phyloP scores from a whole-genome alignment of 2,113 vertebrate genomes.

The Hypocryptadius cinnamomeus region DNA sequence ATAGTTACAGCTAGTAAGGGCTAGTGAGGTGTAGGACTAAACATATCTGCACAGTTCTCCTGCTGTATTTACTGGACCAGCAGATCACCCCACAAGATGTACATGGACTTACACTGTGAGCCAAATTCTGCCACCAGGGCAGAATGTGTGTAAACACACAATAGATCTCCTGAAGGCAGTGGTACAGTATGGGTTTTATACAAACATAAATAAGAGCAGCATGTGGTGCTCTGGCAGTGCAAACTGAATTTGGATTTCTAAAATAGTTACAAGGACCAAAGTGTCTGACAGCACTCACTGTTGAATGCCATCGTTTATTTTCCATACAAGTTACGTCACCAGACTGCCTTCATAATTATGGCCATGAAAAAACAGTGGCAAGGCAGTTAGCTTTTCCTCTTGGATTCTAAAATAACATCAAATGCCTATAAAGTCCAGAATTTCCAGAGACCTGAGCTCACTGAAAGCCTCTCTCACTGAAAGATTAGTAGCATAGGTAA shows the following conservation, averaged over 20 bases:
- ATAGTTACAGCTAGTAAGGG: not conserved
- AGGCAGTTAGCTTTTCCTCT: slow-evolving; percentile 45
- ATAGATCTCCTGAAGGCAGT: not conserved
- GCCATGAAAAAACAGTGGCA: slow-evolving; percentile 33
- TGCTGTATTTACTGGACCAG: not conserved
- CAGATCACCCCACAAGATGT: not conserved
- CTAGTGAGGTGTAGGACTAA: not conserved
- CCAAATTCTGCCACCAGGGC: not conserved
- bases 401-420: slow-evolving; percentile 37
- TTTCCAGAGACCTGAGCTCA: slow-evolving; percentile 25
- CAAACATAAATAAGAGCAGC: not conserved
- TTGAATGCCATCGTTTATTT: slow-evolving; percentile 53
- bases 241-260: slow-evolving; percentile 15
- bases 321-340: slow-evolving; percentile 24
- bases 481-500: not conserved
- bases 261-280: not conserved
- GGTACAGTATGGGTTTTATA: not conserved
- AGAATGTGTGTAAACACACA: not conserved
- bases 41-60: accelerated
- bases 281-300: slow-evolving; percentile 2
- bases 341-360: slow-evolving; percentile 46
- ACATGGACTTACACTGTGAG: accelerated
- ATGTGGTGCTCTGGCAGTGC: not conserved
- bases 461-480: not conserved
- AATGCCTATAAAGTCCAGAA: slow-evolving; percentile 14